Base-by-base conservation (phyloP, 1,140 invertebrate genomes). In the Apolygus lucorum region DNA sequence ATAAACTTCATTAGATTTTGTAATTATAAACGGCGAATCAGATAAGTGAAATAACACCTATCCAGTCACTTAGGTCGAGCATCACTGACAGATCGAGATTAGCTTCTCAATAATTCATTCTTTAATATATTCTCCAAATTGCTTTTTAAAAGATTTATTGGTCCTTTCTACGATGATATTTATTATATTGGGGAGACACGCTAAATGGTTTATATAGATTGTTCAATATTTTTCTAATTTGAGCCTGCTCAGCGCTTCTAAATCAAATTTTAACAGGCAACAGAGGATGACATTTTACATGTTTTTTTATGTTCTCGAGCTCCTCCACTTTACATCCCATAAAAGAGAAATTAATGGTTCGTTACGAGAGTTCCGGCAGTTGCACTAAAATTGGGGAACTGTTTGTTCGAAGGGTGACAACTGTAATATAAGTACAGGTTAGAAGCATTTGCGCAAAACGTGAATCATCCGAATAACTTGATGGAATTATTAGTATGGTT, bases 61-160 rank as follows among this genome's bases (percentile, higher is more conserved):
- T 63, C 62, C 21, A 63, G 34, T 42, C 34, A 42, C 34, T 42
- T 42, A 42, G 34, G 62, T 25, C 34, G 62, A 25, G 22, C 24
- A 27, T 25, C 27, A 22, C 17, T 63, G 62, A 63, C 62, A 63
- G 62, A 63, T 24, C 62, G 21, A 27, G 62, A 63, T 63, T 63
- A 63, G 62, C 62, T 63, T 27, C 21, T 63, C 27, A 63, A 63
- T 63, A 63, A 63, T 27, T 63, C 62, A 63, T 63, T 63, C 27
- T 25, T 22, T 17, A 63, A 25, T 25, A 25, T 25, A 42, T 42
- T 42, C 34, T 63, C 27, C 26, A 27, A 63, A 63, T 63, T 63
- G 62, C 62, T 63, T 63, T 63, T 63, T 63, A 63, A 63, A 63
- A 63, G 62, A 63, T 63, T 63, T 63, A 63, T 63, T 63, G 62